A percentile compares a stretch with the other conserved stretches of the same genome.
These are phyloP conservation scores for Pyrgus malvae DNA, from an alignment of 2,888 invertebrate species.

Conservation along the genomic window DNA sequence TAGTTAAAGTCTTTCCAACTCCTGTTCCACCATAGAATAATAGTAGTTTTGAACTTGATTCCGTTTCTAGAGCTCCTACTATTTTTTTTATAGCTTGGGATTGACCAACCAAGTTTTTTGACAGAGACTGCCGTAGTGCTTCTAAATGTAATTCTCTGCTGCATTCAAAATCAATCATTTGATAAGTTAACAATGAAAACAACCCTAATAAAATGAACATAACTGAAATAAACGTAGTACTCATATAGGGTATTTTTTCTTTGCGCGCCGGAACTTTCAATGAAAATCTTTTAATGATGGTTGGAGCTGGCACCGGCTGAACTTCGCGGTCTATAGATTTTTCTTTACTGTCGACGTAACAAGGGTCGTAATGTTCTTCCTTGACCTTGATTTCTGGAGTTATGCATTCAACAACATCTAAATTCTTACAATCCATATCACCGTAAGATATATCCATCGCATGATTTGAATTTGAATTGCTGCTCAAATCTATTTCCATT, in stretches of 20 bases:
- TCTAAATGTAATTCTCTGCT: constrained; percentile 46
- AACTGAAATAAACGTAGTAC: neutral
- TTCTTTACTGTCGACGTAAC: constrained; percentile 30
- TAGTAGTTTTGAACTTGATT: constrained; percentile 53
- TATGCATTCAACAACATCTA: no score
- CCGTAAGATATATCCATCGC: constrained; percentile 59
- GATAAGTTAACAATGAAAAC: constrained; percentile 19
- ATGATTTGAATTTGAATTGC: constrained; percentile 53
- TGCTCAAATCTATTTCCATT: constrained; percentile 70
- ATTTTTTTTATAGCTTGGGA: constrained; percentile 48
- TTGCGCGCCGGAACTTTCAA: constrained; percentile 1
- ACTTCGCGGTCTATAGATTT: constrained; percentile 35
- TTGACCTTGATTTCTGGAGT: constrained; percentile 24
- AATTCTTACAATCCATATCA: constrained; percentile 35
- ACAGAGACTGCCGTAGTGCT: constrained; percentile 43
- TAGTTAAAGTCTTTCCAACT: constrained; percentile 67
- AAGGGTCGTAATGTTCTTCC: constrained; percentile 26
- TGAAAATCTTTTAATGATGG: constrained; percentile 16
- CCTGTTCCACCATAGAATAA: constrained; percentile 71
- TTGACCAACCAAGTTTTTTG: constrained; percentile 61
- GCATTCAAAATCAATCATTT: constrained; percentile 51
- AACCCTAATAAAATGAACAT: neutral
- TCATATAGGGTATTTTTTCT: neutral
- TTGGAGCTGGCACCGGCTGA: no score
- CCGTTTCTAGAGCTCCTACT: constrained; percentile 45